Base-by-base conservation (phyloP, 2,113 vertebrate species). In the Microcebus griseorufus region DNA sequence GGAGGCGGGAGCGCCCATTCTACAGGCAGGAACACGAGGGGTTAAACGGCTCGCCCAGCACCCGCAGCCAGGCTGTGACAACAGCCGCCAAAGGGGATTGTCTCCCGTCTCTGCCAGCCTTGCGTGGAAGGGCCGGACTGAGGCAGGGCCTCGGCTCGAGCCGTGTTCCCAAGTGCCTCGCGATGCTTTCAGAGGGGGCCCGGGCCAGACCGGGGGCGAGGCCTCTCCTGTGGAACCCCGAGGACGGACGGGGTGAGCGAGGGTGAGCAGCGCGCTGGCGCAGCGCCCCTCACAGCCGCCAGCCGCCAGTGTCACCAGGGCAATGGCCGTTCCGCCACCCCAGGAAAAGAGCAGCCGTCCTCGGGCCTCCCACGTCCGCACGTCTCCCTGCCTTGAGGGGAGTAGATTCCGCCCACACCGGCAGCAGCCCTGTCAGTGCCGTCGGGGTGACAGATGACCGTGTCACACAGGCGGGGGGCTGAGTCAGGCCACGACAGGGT, bases 291-390 rank as follows among this genome's bases (percentile, higher is more conserved):
- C 75, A 53, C 18, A 53, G 48, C 17, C 34, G 5, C 2, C 75
- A 32, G 10, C 76, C 9, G 27, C 32, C 42, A 9, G 34, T 32
- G 12, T 32, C 29, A 32, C 27, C 16, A 32, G 32, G 48, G 1
- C 32, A 5, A 32, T 2, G 6, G 45, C 10, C 17, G 3, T 18
- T 45, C 9, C 48, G n/a, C 18, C 17, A 53, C 32, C 65, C 80
- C 27, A 39, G 9, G 10, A 53, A 42, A 72, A 72, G 25, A 29
- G 75, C 45, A 9, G 3, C 22, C 53, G 32, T 3, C 37, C 58
- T 42, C 39, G 0, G 13, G n/a, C 20, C 6, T 55, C 16, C 18
- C 1, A 53, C 20, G 0, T 17, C 72, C 23, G 12, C 23, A 0
- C 9, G 3, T 17, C 22, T 73, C 32, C 9, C 72, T 16, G n/a